These are phyloP conservation scores for Hemibagrus guttatus DNA, from an alignment of 2,797 vertebrate genomes.

Conservation along the genomic window DNA sequence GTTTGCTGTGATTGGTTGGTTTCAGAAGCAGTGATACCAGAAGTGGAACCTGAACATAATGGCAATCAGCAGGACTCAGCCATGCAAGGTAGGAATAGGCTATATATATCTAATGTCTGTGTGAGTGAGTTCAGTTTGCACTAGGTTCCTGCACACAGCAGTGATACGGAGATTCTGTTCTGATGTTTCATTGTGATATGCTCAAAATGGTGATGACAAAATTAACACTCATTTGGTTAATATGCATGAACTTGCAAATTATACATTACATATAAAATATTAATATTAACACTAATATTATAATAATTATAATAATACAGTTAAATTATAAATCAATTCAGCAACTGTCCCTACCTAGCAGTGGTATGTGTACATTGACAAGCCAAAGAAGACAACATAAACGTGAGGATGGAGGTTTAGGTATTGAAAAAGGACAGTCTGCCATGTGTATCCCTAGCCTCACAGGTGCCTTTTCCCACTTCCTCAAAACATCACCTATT, in stretches of 20 bases:
- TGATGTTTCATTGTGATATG: neutral
- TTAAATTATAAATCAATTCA: neutral
- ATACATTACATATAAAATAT: neutral
- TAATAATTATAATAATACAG: too few species aligned
- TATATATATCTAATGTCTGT: neutral
- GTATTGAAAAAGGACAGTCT: constrained; percentile 7
- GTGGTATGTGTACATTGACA: neutral
- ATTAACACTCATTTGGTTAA: neutral
- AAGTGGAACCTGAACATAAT: constrained; percentile 82
- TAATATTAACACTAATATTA: neutral
- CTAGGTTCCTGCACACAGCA: neutral
- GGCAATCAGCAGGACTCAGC: constrained; percentile 80
- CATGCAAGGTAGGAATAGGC: constrained; percentile 77
- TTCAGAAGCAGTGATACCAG: constrained; percentile 83
- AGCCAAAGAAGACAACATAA: neutral
- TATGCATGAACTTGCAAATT: neutral
- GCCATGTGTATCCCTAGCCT: constrained; percentile 35
- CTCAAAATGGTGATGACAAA: neutral
- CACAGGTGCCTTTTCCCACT: constrained; percentile 13
- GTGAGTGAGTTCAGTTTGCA: neutral
- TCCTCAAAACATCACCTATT: constrained; percentile 15
- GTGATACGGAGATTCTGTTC: neutral
- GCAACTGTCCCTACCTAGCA: neutral
- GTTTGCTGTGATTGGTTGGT: constrained; percentile 49
- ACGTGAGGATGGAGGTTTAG: neutral